Evolutionary conservation across 2,888 invertebrate species (phyloP).

Genomic region (Schizaphis graminum): DNA sequence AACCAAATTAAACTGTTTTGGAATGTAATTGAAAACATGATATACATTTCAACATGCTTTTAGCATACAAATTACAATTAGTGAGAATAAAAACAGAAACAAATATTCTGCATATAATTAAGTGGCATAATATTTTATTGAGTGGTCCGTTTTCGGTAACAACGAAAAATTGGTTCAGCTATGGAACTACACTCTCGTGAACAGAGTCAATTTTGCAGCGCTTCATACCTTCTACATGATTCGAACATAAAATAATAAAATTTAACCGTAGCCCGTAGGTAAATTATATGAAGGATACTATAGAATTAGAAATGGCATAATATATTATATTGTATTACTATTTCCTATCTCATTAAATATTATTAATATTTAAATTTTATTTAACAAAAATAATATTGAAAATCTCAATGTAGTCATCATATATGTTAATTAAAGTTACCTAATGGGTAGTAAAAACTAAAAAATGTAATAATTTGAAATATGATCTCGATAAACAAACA

Average conservation of each 20-base stretch:
- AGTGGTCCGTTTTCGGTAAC: not conserved
- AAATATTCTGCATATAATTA: not conserved
- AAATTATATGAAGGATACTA: not conserved
- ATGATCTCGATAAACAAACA: not conserved
- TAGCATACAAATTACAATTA: constrained; percentile 3
- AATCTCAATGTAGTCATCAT: not conserved
- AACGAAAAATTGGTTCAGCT: not conserved
- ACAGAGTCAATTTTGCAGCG: not conserved
- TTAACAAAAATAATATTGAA: not conserved
- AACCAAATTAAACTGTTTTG: not conserved
- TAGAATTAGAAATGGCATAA: not conserved
- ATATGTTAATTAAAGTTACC: not conserved
- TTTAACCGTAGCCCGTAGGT: not conserved
- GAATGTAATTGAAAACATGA: constrained; percentile 3
- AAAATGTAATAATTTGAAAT: too few relatives aligned
- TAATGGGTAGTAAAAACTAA: not conserved
- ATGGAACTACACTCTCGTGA: not conserved
- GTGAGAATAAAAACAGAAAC: not conserved
- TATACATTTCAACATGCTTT: not conserved
- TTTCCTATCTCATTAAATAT: not conserved
- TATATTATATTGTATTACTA: too few relatives aligned
- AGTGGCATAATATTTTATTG: not conserved
- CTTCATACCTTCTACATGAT: not conserved
- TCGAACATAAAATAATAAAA: not conserved
- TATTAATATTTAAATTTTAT: not conserved